Conservation (phyloP, 2,888 invertebrate genomes). For the Cephonodes hylas region DNA sequence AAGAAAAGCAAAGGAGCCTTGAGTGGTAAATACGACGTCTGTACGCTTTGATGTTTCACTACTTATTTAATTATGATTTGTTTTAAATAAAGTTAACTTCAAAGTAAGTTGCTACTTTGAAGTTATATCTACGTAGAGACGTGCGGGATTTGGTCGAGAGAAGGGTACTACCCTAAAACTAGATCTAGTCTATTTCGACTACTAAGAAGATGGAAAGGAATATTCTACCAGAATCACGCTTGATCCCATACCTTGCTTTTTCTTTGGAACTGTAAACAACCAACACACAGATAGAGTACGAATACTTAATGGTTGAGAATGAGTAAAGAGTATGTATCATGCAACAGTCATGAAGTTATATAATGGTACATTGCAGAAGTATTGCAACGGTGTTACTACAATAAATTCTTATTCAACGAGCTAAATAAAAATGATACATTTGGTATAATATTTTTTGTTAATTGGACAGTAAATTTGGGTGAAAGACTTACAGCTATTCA, state of each 20-base stretch:
- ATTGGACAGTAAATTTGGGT: neutral
- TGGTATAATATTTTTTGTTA: neutral
- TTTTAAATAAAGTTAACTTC: neutral
- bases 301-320: constrained; percentile 62
- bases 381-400: constrained; percentile 19
- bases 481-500: neutral
- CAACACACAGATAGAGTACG: constrained; percentile 81
- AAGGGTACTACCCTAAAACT: constrained; percentile 68
- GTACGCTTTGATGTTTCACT: constrained; percentile 34
- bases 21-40: constrained; percentile 35
- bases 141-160: constrained; percentile 23
- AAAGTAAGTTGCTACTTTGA: constrained; percentile 5
- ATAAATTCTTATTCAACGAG: constrained; percentile 7
- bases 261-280: constrained; percentile 92
- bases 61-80: neutral
- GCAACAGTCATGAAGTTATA: constrained; percentile 53
- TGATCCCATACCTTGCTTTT: constrained; percentile 85
- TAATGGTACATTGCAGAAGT: constrained; percentile 22
- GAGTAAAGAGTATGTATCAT: constrained; percentile 48
- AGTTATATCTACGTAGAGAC: constrained; percentile 4
- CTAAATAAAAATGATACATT: constrained; percentile 2
- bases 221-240: constrained; percentile 81
- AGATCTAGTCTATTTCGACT: constrained; percentile 72
- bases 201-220: constrained; percentile 78
- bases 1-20: constrained; percentile 39